Conservation (phyloP, 2,888 invertebrate species). For the Aplocera efformata region DNA sequence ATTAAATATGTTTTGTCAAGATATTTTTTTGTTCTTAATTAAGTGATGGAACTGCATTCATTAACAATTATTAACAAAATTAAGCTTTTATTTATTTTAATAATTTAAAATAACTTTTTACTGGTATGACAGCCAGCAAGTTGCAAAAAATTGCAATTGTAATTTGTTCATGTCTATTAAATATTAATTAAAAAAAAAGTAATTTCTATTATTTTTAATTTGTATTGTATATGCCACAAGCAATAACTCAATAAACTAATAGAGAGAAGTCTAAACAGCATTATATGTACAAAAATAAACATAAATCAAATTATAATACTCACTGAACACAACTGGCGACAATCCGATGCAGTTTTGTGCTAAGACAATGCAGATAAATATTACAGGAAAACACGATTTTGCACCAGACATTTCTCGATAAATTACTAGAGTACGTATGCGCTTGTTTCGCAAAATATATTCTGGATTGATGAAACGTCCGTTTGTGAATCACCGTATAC, state of each 20-base stretch:
- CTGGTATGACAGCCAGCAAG: too few relatives aligned
- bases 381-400: conserved; percentile 44
- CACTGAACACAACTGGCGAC: conserved; percentile 71
- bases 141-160: too few relatives aligned
- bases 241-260: not conserved
- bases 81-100: too few relatives aligned
- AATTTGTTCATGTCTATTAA: too few relatives aligned
- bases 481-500: conserved; percentile 11
- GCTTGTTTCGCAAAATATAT: conserved; percentile 24
- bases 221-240: not conserved
- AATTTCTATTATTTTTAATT: too few relatives aligned
- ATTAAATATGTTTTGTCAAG: too few relatives aligned
- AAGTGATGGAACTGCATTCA: too few relatives aligned
- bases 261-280: conserved; percentile 3
- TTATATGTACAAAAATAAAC: conserved; percentile 13
- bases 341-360: conserved; percentile 59
- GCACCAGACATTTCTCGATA: conserved; percentile 45
- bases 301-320: conserved; percentile 42
- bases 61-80: too few relatives aligned
- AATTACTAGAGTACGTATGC: conserved; percentile 6
- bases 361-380: conserved; percentile 53
- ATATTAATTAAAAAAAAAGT: too few relatives aligned
- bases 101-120: too few relatives aligned
- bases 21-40: too few relatives aligned
- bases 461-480: conserved; percentile 13